These are phyloP conservation scores for Cotesia congregata DNA, from an alignment of 2,888 invertebrate species.

Conservation along the genomic window DNA sequence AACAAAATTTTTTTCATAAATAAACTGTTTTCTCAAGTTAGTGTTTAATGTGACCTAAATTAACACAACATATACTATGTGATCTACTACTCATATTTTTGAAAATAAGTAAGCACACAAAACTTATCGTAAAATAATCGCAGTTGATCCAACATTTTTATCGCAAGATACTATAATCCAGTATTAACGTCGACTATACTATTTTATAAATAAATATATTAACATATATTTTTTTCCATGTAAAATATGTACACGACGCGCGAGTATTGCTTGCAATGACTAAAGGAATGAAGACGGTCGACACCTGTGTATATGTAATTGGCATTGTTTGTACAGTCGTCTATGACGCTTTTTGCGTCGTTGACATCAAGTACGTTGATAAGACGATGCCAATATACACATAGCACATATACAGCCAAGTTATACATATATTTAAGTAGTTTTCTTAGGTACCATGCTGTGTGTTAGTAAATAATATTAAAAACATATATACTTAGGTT, in stretches of 20 bases:
- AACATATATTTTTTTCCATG: background rate
- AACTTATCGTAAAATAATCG: background rate
- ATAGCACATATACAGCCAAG: slow-evolving; percentile 24
- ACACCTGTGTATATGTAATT: slow-evolving; percentile 67
- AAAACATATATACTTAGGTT: slow-evolving; percentile 18
- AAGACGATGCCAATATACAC: slow-evolving; percentile 24
- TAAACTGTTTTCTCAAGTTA: too few species aligned
- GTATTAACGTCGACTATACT: background rate
- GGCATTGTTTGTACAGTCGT: slow-evolving; percentile 65
- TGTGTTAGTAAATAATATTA: slow-evolving; percentile 14
- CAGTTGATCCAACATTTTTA: background rate
- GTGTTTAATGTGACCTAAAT: too few species aligned
- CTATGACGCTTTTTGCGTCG: slow-evolving; percentile 45
- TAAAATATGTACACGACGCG: background rate
- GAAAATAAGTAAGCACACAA: background rate
- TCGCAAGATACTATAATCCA: background rate
- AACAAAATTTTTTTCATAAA: too few species aligned
- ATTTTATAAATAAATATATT: background rate
- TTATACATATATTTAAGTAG: slow-evolving; percentile 41
- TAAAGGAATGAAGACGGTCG: slow-evolving; percentile 52
- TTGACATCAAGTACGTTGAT: slow-evolving; percentile 37
- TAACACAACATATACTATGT: background rate
- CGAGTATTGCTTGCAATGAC: slow-evolving; percentile 29
- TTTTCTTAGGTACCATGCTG: slow-evolving; percentile 30
- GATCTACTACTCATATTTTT: background rate